These are phyloP conservation scores for Pachliopta kotzebuea DNA, from an alignment of 2,888 invertebrate species.

Conservation along the genomic window DNA sequence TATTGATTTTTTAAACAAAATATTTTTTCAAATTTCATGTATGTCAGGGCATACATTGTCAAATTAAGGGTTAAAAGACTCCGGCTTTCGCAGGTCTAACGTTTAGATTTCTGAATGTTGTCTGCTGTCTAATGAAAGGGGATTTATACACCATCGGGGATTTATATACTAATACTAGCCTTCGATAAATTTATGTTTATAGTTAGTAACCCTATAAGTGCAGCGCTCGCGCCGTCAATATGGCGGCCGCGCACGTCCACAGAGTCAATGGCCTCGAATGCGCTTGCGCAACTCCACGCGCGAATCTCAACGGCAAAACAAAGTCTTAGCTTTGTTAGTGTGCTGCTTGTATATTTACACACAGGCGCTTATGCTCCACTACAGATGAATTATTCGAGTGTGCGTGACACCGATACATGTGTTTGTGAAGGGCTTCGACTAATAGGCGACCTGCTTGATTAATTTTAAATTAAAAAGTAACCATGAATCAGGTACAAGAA, in stretches of 20 bases:
- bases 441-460: slow-evolving; percentile 66
- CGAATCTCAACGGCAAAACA: slow-evolving; percentile 80
- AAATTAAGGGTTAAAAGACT: too few species aligned
- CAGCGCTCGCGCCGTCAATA: slow-evolving; percentile 46
- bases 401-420: slow-evolving; percentile 37
- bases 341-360: slow-evolving; percentile 39
- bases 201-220: slow-evolving; percentile 17
- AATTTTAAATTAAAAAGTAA: slow-evolving; percentile 66
- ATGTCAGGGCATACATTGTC: too few species aligned
- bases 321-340: slow-evolving; percentile 57
- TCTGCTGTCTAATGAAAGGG: too few species aligned
- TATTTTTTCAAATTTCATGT: too few species aligned
- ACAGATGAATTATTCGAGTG: slow-evolving; percentile 22
- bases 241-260: slow-evolving; percentile 59
- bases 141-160: too few species aligned
- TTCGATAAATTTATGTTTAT: background rate
- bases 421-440: slow-evolving; percentile 66
- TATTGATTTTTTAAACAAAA: too few species aligned
- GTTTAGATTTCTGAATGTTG: too few species aligned
- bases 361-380: slow-evolving; percentile 25
- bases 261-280: slow-evolving; percentile 77
- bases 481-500: slow-evolving; percentile 60
- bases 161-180: background rate
- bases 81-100: too few species aligned
- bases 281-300: slow-evolving; percentile 78